Evolutionary conservation across 2,113 vertebrate genomes (phyloP).

Genomic region (Crotalus helleri): DNA sequence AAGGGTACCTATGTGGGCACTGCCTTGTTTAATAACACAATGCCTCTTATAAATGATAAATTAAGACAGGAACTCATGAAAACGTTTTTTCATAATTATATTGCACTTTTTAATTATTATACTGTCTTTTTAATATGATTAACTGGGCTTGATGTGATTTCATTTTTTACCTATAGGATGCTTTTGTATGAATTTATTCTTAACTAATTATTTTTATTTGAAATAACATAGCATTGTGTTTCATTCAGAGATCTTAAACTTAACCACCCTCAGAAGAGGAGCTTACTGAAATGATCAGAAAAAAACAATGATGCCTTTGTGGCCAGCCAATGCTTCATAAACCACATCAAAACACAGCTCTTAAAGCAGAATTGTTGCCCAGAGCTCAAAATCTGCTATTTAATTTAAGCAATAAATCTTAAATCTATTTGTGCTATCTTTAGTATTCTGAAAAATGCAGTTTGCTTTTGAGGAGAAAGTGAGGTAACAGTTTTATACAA

Average conservation of each 20-base stretch:
- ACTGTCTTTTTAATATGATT: background rate
- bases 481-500: background rate
- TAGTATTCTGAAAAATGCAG: background rate
- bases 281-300: background rate
- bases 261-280: background rate
- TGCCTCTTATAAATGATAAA: background rate
- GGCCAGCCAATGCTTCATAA: conserved; percentile 3
- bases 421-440: background rate
- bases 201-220: background rate
- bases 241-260: background rate
- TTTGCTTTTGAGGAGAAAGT: conserved; percentile 3
- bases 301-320: background rate
- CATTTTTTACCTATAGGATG: background rate
- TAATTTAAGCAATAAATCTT: background rate
- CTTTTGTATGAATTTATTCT: background rate
- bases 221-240: conserved; percentile 9
- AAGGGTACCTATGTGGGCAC: background rate
- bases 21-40: background rate
- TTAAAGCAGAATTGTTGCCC: background rate
- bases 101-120: background rate
- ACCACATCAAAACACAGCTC: background rate
- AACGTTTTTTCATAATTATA: background rate
- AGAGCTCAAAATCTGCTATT: background rate
- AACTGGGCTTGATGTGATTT: background rate
- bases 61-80: background rate